phyloP scores from a whole-genome alignment of 2,888 invertebrate species.

The Phortica okadai region DNA sequence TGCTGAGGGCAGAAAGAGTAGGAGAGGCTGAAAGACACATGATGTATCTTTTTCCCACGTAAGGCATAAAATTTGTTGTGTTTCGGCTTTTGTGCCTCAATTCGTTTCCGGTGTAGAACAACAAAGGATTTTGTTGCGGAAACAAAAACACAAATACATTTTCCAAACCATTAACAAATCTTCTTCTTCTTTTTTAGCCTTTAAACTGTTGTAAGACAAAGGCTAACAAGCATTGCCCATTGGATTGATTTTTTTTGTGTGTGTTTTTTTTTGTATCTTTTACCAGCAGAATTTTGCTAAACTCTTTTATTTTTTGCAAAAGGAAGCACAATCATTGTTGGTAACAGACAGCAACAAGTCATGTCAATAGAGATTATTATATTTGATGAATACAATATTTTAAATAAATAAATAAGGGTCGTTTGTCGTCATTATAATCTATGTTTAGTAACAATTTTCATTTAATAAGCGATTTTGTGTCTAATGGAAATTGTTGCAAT shows the following conservation, averaged over 20 bases:
- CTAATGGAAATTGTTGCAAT: too few species aligned
- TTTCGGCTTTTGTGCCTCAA: neutral
- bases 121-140: neutral
- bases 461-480: too few species aligned
- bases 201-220: neutral
- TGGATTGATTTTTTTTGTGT: too few species aligned
- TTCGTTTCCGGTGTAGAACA: conserved; percentile 14
- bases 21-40: neutral
- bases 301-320: neutral
- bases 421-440: too few species aligned
- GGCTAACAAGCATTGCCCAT: neutral
- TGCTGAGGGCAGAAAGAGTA: neutral
- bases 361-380: neutral
- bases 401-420: too few species aligned
- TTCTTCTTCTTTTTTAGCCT: neutral
- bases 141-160: conserved; percentile 13
- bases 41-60: neutral
- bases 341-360: neutral
- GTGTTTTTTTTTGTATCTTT: neutral
- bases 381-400: too few species aligned
- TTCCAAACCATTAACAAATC: conserved; percentile 27
- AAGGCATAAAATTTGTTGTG: neutral
- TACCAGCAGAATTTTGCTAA: neutral
- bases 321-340: neutral
- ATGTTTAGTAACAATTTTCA: too few species aligned